Base-by-base conservation (phyloP, 2,113 vertebrate genomes). In the Callipepla squamata region DNA sequence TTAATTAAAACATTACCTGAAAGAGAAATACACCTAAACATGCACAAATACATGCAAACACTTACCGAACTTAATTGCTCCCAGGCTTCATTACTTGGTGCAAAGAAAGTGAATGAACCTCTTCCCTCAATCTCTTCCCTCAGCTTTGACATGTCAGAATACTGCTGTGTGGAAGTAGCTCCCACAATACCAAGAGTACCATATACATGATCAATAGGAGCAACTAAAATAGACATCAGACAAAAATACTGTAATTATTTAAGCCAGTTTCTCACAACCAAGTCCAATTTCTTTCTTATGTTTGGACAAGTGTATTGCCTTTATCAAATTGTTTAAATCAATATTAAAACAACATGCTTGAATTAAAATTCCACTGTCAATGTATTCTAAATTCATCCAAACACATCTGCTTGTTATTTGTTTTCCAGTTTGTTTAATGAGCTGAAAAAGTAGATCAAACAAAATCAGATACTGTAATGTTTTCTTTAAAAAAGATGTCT, bases 81-180 rank as follows among this genome's bases (percentile, higher is more conserved):
- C 99, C 99, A 99, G 34, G 99, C 99, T 6, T 99, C 99, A 12
- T 99, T 99, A 91, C 98, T 99, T 9, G 99, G 99, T 78, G 99
- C 98, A 90, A 99, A 99, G 94, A 99, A 98, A 28, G 99, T 99
- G 89, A 94, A 99, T 0, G 99, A 99, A 50, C 99, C 99, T 23
- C 96, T 83, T 85, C 99, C 99, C 91, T 99, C 99, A 7, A 99
- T 99, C 91, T 99, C 99, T 77, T 97, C 91, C 88, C 97, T 98
- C 69, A 99, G 97, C 44, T 98, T 98, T 53, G 99, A 99, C 36
- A 98, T 66, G 10, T 98, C 98, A 16, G 98, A 97, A 50, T 99
- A 99, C 2, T 36, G 96, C 94, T 99, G 99, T 0, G 99, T 99
- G 34, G 97, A 97, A 38, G 92, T 98, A 73, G 99, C 98, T 70